Base-by-base conservation (phyloP, 2,113 vertebrate genomes). In the Corvus cornix region DNA sequence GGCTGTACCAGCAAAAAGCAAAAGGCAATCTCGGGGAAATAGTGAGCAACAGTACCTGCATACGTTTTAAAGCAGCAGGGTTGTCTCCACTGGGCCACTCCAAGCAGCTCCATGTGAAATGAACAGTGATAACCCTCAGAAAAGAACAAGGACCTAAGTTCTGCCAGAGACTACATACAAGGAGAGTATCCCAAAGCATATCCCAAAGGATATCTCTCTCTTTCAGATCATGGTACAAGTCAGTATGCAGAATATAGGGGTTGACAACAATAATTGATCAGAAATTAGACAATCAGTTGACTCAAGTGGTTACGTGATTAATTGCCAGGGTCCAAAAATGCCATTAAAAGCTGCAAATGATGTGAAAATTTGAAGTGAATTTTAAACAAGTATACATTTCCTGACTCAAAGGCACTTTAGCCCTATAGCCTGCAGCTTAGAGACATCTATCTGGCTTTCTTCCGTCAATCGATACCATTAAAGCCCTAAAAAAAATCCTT, bases 381-480 rank as follows among this genome's bases (percentile, higher is more conserved):
- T 97, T 96, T 97, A 96, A 97, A 52, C 91, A 91, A 95, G 84
- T 96, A 76, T 90, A 91, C 70, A 95, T 97, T 97, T 96, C 95
- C 88, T 91, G 89, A 91, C 87, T 91, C 70, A 66, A 93, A 97
- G 74, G 87, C 94, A 96, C 93, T 97, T 96, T 90, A 97, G 93
- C 62, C 91, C 83, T 72, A 70, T 69, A 84, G 84, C 87, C 76
- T 81, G 86, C 69, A 92, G 90, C 82, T 69, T 35, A 81, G 88
- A 97, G 91, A 95, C 89, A 77, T 95, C 86, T 96, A 74, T 92
- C 93, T 97, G 95, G 93, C 97, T 97, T 95, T 93, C 84, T 93
- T 97, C 95, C 46, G 74, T 93, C 94, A 96, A 97, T 97, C 97
- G 28, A 98, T 98, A 97, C 97, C 97, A 98, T 97, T 98, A 97